Evolutionary conservation across 2,113 vertebrate genomes (phyloP), one percentile per base, ranked within the genome.

Genomic region (Cynopterus brachyotis): DNA sequence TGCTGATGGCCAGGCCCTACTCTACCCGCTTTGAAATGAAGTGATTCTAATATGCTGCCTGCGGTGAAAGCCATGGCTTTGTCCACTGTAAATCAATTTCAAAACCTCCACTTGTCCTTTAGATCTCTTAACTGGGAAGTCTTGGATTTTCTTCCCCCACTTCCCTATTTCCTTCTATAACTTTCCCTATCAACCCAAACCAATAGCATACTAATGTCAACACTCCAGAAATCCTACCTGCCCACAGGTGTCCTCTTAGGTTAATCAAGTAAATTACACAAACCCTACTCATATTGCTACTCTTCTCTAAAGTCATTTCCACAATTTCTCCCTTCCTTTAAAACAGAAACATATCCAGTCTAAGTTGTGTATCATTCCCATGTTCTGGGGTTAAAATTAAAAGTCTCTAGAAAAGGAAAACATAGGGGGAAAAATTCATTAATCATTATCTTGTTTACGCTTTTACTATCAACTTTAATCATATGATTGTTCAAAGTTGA

Each of bases 371-470:
- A 70, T 81, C 40, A 64, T 37, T 79, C 12, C 37, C 92, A 4
- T 16, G n/a, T 80, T 84, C 53, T 22, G 32, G 6, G 10, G 22
- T 70, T 66, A 88, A 96, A 45, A 83, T 66, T 53, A 40, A 72
- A 82, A 60, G 35, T 55, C 62, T 66, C 32, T 75, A 4, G 40
- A 62, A 69, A 84, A 96, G 64, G n/a, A 86, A 95, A 93, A 76
- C 5, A 42, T 17, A 57, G 15, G 47, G 91, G 78, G 50, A 91
- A 94, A 70, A 42, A 26, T 37, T 76, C 30, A 67, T 64, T 90
- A 78, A 62, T 30, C 45, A 93, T 85, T 55, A 81, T 32, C n/a
- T 42, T 89, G 35, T 62, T 94, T 45, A 72, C 22, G 60, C 7
- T 30, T 93, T 91, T 24, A 47, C 55, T 85, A 53, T 84, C 70